A percentile compares a stretch with the other conserved stretches of the same genome.
These are phyloP conservation scores for Pseudomyrmex concolor DNA, from an alignment of 1,140 invertebrate genomes.

Conservation along the genomic window DNA sequence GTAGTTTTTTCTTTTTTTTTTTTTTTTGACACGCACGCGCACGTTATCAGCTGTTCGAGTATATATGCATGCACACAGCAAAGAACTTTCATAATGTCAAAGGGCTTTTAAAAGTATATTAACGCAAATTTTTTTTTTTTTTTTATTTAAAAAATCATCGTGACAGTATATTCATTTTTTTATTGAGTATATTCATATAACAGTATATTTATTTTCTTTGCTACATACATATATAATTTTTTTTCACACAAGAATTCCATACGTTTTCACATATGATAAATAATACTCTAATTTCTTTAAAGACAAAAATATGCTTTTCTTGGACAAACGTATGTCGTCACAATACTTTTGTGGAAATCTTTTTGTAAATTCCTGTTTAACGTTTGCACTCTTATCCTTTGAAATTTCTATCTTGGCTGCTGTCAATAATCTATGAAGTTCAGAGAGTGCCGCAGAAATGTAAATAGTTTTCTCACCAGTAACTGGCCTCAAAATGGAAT, in stretches of 20 bases:
- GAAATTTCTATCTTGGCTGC: conserved; percentile 81
- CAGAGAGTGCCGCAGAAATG: conserved; percentile 86
- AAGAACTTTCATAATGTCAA: too few species aligned
- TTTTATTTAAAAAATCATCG: too few species aligned
- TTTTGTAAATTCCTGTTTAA: conserved; percentile 83
- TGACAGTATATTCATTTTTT: too few species aligned
- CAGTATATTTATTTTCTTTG: too few species aligned
- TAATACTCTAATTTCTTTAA: conserved; percentile 90
- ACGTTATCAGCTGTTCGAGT: too few species aligned
- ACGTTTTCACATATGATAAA: conserved; percentile 87
- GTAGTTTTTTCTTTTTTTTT: too few species aligned
- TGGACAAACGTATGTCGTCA: conserved; percentile 83
- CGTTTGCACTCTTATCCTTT: conserved; percentile 73
- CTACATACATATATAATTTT: too few species aligned
- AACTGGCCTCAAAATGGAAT: conserved; percentile 84
- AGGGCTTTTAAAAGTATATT: too few species aligned
- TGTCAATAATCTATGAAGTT: conserved; percentile 86
- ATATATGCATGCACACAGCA: too few species aligned
- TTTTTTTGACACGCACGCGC: too few species aligned
- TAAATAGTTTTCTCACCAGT: conserved; percentile 83
- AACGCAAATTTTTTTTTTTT: too few species aligned
- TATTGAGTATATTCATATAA: too few species aligned
- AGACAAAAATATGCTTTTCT: conserved; percentile 86
- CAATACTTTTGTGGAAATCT: conserved; percentile 85
- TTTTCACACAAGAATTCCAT: conserved; percentile 11